Evolutionary conservation across 2,888 invertebrate genomes (phyloP).

Genomic region (Molorchus minor): DNA sequence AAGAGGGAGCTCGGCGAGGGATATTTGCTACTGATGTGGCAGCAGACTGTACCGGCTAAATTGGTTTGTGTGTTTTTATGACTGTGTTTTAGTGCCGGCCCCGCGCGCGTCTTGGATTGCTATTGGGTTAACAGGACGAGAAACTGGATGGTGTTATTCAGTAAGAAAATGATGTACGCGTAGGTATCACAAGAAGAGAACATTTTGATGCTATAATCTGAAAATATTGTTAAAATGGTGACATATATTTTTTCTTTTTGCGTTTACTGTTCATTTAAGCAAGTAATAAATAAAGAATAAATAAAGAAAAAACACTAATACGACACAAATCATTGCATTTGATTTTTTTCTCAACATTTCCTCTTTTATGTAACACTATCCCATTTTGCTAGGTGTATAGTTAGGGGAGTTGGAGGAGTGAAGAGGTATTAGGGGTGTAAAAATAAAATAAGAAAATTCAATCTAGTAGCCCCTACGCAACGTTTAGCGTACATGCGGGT

Average conservation of each 20-base stretch:
- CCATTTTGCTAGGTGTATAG: constrained; percentile 27
- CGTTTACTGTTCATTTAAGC: too few species aligned
- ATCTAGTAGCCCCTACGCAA: constrained; percentile 62
- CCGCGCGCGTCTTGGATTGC: constrained; percentile 63
- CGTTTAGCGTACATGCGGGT: constrained; percentile 54
- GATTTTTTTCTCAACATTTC: too few species aligned
- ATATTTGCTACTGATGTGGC: constrained; percentile 49
- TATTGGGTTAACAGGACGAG: constrained; percentile 62
- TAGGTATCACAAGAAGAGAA: too few species aligned
- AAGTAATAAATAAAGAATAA: too few species aligned
- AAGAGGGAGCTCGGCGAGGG: constrained; percentile 34
- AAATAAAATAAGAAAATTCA: constrained; percentile 63
- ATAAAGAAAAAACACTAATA: too few species aligned
- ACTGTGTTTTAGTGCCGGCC: constrained; percentile 63
- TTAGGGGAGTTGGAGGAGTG: constrained; percentile 45
- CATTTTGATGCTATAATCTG: too few species aligned
- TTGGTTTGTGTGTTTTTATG: constrained; percentile 66
- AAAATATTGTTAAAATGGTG: too few species aligned
- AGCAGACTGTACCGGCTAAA: constrained; percentile 63
- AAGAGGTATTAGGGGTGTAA: constrained; percentile 56
- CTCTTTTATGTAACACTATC: constrained; percentile 31
- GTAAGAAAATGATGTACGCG: constrained; percentile 40
- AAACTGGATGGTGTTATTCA: constrained; percentile 56
- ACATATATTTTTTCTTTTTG: too few species aligned
- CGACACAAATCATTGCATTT: too few species aligned